A percentile compares a stretch with the other conserved stretches of the same genome.
These are phyloP conservation scores for Cheilosia scutellata DNA, from an alignment of 2,888 invertebrate genomes.

Conservation along the genomic window DNA sequence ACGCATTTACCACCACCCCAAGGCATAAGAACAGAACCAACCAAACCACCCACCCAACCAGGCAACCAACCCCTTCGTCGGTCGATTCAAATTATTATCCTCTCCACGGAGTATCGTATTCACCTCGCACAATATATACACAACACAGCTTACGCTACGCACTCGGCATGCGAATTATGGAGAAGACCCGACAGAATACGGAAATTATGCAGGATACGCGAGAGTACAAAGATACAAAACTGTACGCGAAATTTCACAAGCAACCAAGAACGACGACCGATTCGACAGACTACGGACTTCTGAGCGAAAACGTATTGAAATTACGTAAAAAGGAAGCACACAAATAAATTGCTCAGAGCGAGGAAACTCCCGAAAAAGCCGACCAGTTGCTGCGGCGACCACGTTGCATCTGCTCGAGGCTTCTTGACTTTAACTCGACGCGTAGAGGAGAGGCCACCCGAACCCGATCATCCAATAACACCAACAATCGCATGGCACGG, in stretches of 20 bases:
- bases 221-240: slow-evolving; percentile 18
- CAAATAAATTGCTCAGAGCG: slow-evolving; percentile 61
- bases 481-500: slow-evolving; percentile 59
- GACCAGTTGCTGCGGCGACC: slow-evolving; percentile 80
- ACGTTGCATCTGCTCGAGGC: slow-evolving; percentile 81
- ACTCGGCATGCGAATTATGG: slow-evolving; percentile 35
- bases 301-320: slow-evolving; percentile 19
- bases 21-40: slow-evolving; percentile 5
- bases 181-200: slow-evolving; percentile 1
- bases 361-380: slow-evolving; percentile 76
- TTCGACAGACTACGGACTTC: slow-evolving; percentile 4
- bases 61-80: slow-evolving; percentile 10
- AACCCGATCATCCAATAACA: slow-evolving; percentile 67
- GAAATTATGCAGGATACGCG: slow-evolving; percentile 23
- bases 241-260: slow-evolving; percentile 33
- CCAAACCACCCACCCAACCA: slow-evolving; percentile 3
- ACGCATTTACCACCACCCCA: slow-evolving; percentile 11
- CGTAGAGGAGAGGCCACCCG: slow-evolving; percentile 66
- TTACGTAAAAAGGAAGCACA: slow-evolving; percentile 51
- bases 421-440: slow-evolving; percentile 80
- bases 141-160: slow-evolving; percentile 10
- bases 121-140: slow-evolving; percentile 42
- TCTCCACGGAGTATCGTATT: slow-evolving; percentile 34
- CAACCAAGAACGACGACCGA: slow-evolving; percentile 39
- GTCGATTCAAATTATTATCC: slow-evolving; percentile 38